Base-by-base conservation (phyloP, 1,140 invertebrate genomes). In the Drosophila repleta region DNA sequence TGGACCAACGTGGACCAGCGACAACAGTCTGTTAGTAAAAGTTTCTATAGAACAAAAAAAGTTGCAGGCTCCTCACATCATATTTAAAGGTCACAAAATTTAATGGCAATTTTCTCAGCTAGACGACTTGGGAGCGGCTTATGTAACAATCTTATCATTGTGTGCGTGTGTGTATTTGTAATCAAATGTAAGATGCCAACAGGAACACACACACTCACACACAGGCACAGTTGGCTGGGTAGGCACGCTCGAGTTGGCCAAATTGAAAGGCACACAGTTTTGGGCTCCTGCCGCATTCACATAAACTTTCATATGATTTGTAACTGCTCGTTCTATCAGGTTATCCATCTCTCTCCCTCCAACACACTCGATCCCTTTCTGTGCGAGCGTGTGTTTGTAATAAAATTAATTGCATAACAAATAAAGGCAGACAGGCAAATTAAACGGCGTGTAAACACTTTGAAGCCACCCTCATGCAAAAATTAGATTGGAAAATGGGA, bases 381-480 rank as follows among this genome's bases (percentile, higher is more conserved):
- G n/a, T 46, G 60, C 45, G 29, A 56, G 45, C 58, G 41, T 66
- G 24, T 79, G 57, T 73, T 51, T 77, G 82, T 85, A 81, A 87
- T 81, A 76, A 87, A 87, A 85, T 85, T 85, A 85, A 85, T 85
- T 85, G 82, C 78, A 75, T 70, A 66, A 77, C 82, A 85, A 87
- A 85, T 83, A 85, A 72, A 81, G 57, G 74, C 82, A 85, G 77
- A 78, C 82, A 87, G 69, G 66, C 61, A 84, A 84, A 84, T 84
- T 84, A 84, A 84, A 84, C 69, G 81, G 81, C 82, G 63, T 74
- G 81, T 77, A 85, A 84, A 85, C 81, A 85, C 81, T 84, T 84
- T 85, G 81, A 84, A 80, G 81, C 84, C 73, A 45, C 26, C 15
- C 37, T 17, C 20, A 13, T 39, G 8, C 10, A 46, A 32, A 39